Percentiles rank a stretch among this genome's conserved stretches.
Conservation (phyloP, 2,113 vertebrate genomes). For the Oxyura jamaicensis region DNA sequence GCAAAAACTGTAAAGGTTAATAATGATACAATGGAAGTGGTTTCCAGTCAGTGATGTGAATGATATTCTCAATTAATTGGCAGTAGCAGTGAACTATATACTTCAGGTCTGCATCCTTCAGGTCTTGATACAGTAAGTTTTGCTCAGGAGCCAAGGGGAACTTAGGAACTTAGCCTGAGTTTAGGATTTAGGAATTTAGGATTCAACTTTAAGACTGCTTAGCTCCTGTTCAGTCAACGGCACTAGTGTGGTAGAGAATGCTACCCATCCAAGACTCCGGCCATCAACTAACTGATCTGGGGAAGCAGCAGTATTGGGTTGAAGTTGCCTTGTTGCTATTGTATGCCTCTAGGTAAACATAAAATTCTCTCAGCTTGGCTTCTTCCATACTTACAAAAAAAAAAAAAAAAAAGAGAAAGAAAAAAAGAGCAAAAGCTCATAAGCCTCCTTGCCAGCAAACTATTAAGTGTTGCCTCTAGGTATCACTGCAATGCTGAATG, state of each 20-base stretch:
- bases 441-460: background rate
- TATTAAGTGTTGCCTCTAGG: background rate
- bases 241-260: background rate
- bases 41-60: background rate
- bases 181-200: background rate
- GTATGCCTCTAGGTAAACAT: background rate
- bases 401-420: background rate
- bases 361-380: background rate
- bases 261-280: background rate
- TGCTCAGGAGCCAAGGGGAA: background rate
- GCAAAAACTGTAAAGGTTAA: background rate
- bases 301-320: background rate
- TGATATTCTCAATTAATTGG: background rate
- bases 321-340: background rate
- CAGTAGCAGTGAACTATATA: background rate
- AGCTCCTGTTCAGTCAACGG: background rate
- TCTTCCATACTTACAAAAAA: background rate
- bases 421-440: background rate
- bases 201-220: background rate
- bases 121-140: background rate
- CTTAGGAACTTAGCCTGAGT: background rate
- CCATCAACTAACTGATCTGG: background rate
- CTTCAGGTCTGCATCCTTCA: background rate
- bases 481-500: background rate
- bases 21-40: background rate